Evolutionary conservation across 2,113 vertebrate genomes (phyloP).

Genomic region (Menura novaehollandiae): DNA sequence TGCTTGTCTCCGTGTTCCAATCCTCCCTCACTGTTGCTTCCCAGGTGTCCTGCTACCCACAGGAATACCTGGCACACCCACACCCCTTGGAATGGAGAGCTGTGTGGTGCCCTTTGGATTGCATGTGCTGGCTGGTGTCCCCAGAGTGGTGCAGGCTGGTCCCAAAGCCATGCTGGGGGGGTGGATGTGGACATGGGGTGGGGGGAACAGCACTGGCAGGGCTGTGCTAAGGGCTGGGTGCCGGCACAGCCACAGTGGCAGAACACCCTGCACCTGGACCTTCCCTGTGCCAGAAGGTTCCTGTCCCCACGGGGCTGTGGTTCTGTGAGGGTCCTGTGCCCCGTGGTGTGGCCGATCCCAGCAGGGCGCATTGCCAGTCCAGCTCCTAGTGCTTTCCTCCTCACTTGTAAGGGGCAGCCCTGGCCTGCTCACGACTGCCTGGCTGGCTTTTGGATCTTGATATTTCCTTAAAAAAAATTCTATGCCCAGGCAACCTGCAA

Average conservation of each 20-base stretch:
- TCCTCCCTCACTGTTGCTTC: not conserved
- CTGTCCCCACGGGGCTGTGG: accelerated
- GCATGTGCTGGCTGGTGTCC: not conserved
- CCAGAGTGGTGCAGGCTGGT: not conserved
- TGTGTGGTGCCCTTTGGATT: not conserved
- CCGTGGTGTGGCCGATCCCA: accelerated
- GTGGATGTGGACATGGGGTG: accelerated
- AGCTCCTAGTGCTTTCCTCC: not conserved
- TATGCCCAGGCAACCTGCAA: accelerated
- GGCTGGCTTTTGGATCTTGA: not conserved
- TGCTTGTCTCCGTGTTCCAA: not conserved
- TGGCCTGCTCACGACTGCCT: not conserved
- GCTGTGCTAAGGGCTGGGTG: not conserved
- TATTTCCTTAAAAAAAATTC: not conserved
- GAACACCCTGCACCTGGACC: not conserved
- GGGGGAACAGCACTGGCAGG: not conserved
- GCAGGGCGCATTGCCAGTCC: not conserved
- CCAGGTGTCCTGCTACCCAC: not conserved
- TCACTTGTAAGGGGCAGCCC: not conserved
- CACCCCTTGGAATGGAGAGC: not conserved
- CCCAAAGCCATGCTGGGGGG: not conserved
- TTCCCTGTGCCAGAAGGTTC: not conserved
- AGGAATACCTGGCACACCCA: not conserved
- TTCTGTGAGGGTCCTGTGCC: not conserved
- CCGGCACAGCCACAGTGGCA: accelerated